Conservation (phyloP, 2,113 vertebrate genomes). For the Brienomyrus longianalis region DNA sequence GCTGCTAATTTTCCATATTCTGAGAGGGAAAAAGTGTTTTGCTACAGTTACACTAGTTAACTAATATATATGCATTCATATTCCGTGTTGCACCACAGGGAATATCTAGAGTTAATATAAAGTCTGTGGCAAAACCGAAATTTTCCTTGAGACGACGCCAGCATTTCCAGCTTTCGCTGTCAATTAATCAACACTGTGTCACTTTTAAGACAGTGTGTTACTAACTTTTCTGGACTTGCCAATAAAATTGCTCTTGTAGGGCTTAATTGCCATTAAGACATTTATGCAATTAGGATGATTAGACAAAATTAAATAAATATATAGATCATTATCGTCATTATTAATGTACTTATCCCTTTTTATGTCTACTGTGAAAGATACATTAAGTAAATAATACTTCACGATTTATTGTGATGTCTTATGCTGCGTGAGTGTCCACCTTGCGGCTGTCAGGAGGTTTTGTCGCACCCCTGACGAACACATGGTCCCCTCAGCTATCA, state of each 20-base stretch:
- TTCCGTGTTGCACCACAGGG: neutral
- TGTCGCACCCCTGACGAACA: neutral
- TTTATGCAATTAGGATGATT: conserved; percentile 7
- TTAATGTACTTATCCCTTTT: neutral
- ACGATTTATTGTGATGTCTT: neutral
- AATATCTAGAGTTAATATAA: neutral
- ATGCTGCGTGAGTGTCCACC: neutral
- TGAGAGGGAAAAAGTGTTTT: neutral
- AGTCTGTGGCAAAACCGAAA: neutral
- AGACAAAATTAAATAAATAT: neutral
- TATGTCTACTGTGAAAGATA: neutral
- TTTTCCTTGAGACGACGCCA: neutral
- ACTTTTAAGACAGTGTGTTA: neutral
- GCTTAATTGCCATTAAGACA: neutral
- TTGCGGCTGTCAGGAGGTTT: neutral
- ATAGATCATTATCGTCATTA: neutral
- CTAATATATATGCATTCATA: neutral
- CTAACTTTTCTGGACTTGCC: neutral
- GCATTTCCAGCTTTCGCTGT: neutral
- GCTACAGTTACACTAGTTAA: neutral
- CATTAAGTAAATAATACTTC: neutral
- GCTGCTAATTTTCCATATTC: neutral
- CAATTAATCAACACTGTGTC: neutral
- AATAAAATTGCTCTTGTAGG: neutral
- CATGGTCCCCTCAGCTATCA: neutral